Conservation (phyloP, 2,797 vertebrate species). For the Coregonus sp. region DNA sequence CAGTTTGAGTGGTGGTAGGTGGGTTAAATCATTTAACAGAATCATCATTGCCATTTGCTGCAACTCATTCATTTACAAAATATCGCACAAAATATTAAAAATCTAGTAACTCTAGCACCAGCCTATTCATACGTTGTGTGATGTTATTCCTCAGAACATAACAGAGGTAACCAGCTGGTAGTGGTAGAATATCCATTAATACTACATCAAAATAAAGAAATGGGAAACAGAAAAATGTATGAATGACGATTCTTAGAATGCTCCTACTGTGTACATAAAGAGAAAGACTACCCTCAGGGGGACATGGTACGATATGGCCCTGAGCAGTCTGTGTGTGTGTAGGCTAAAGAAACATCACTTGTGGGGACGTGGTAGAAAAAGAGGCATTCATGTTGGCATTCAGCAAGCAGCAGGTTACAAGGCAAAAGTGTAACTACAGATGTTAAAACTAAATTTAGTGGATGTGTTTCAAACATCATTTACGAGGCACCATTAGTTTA, state of each 20-base stretch:
- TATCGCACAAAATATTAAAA: conserved; percentile 20
- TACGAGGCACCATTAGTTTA: conserved; percentile 93
- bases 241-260: conserved; percentile 51
- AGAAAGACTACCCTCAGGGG: conserved; percentile 59
- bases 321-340: conserved; percentile 56
- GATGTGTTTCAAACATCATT: conserved; percentile 80
- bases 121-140: conserved; percentile 59
- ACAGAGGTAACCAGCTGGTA: conserved; percentile 65
- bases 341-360: conserved; percentile 42
- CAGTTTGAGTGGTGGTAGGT: not conserved
- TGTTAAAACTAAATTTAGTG: conserved; percentile 86
- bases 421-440: conserved; percentile 80
- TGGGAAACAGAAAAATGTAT: conserved; percentile 5
- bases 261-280: conserved; percentile 54
- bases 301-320: conserved; percentile 65
- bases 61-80: conserved; percentile 51
- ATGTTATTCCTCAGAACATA: conserved; percentile 62
- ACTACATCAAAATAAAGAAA: conserved; percentile 64
- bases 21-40: conserved; percentile 4
- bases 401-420: conserved; percentile 85
- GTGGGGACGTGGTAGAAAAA: conserved; percentile 46
- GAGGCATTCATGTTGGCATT: conserved; percentile 76
- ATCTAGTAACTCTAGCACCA: conserved; percentile 53
- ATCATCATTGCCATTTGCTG: conserved; percentile 27
- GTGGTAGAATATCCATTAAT: conserved; percentile 54